phyloP scores from a whole-genome alignment of 2,797 vertebrate genomes.

The Hoplostethus atlanticus region DNA sequence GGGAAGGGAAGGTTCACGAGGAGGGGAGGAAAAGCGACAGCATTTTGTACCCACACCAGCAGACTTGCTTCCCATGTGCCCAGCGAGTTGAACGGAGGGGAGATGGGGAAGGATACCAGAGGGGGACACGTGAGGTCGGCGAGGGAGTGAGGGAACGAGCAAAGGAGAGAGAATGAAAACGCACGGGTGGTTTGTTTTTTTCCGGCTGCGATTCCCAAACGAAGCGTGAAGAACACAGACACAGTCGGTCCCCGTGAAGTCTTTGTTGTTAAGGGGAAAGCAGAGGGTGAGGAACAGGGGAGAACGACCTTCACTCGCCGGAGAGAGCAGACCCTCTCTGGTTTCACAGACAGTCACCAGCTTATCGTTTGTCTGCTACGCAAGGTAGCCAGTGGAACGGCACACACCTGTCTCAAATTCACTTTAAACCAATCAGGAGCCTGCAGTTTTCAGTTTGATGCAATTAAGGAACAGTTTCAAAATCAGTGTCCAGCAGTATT shows the following conservation, averaged over 20 bases:
- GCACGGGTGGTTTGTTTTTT: constrained; percentile 32
- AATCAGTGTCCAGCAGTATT: neutral
- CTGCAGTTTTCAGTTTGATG: constrained; percentile 16
- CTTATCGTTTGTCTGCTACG: neutral
- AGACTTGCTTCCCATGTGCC: constrained; percentile 52
- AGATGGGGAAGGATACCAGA: constrained; percentile 21
- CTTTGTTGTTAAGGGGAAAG: constrained; percentile 28
- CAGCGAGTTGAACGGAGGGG: constrained; percentile 49
- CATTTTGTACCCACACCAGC: constrained; percentile 26
- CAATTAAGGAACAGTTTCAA: constrained; percentile 17
- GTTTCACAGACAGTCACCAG: neutral
- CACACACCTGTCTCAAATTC: constrained; percentile 2
- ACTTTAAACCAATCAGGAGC: neutral
- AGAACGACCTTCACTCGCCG: constrained; percentile 3
- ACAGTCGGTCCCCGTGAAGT: constrained; percentile 47
- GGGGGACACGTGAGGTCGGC: constrained; percentile 50
- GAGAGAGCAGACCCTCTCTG: neutral
- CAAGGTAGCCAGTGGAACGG: neutral
- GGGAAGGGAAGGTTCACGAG: constrained; percentile 7
- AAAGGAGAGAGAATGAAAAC: constrained; percentile 51
- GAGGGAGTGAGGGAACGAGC: constrained; percentile 23
- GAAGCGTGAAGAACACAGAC: constrained; percentile 72
- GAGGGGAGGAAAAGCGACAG: constrained; percentile 11
- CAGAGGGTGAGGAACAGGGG: constrained; percentile 13
- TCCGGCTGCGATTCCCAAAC: constrained; percentile 69